These are phyloP conservation scores for Limonius californicus DNA, from an alignment of 1,140 invertebrate genomes.

Conservation along the genomic window DNA sequence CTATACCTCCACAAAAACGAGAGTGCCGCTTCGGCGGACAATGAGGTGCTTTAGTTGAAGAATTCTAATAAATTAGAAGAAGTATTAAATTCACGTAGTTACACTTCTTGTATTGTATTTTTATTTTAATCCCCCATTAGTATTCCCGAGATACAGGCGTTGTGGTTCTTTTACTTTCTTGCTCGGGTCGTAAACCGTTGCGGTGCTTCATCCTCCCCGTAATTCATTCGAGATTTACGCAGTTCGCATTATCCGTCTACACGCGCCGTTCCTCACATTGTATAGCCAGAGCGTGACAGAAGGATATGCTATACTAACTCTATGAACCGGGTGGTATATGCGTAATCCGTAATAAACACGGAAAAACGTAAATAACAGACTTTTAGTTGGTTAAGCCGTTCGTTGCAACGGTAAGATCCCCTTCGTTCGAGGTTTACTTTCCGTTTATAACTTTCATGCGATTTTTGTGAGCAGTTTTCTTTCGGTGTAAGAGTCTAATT, in stretches of 20 bases:
- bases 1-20: too few relatives aligned
- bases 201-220: conserved; percentile 4
- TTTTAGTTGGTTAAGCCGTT: conserved; percentile 7
- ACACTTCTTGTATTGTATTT: conserved; percentile 6
- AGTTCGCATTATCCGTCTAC: not conserved
- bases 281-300: conserved; percentile 4
- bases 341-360: conserved; percentile 10
- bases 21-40: too few relatives aligned
- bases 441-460: too few relatives aligned
- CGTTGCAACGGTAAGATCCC: not conserved
- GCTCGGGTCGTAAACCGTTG: conserved; percentile 1
- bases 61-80: too few relatives aligned
- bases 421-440: too few relatives aligned
- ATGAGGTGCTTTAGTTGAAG: too few relatives aligned
- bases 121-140: conserved; percentile 7
- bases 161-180: conserved; percentile 9
- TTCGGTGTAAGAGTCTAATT: too few relatives aligned
- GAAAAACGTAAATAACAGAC: conserved; percentile 8
- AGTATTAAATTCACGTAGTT: not conserved
- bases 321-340: conserved; percentile 5
- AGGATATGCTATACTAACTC: conserved; percentile 5
- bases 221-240: conserved; percentile 7
- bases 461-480: too few relatives aligned
- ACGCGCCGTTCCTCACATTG: not conserved
- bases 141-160: conserved; percentile 4